Percentiles rank a stretch among this genome's conserved stretches.
These are phyloP conservation scores for Caenorhabditis remanei DNA, from an alignment of 1,140 invertebrate species.

Conservation along the genomic window DNA sequence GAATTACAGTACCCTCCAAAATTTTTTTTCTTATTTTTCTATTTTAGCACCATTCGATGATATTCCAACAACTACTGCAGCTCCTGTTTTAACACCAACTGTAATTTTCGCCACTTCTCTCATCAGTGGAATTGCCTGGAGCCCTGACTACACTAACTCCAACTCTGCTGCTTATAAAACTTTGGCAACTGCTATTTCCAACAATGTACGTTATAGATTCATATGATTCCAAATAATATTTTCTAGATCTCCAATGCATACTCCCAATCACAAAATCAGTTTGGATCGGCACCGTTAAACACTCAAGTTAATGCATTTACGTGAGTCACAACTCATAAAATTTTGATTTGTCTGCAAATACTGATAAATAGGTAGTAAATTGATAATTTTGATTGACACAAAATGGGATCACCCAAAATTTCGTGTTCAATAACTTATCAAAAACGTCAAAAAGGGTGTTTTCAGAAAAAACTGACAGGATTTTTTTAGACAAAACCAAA, in stretches of 20 bases:
- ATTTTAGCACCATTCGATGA: slow-evolving; percentile 18
- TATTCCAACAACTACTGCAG: background rate
- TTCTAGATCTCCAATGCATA: slow-evolving; percentile 27
- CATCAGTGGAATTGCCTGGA: background rate
- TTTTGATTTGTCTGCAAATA: background rate
- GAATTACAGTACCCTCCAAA: background rate
- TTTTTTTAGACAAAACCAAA: slow-evolving; percentile 20
- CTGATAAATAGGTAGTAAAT: background rate
- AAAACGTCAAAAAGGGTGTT: too few relatives aligned
- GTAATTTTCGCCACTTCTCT: slow-evolving; percentile 48
- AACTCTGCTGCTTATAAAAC: slow-evolving; percentile 46
- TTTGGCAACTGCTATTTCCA: background rate
- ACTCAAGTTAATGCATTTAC: slow-evolving; percentile 44
- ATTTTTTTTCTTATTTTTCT: too few relatives aligned
- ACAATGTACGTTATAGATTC: background rate
- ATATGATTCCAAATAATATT: background rate
- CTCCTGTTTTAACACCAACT: background rate
- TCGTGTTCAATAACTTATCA: too few relatives aligned
- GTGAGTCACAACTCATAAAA: slow-evolving; percentile 22
- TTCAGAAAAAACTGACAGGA: too few relatives aligned
- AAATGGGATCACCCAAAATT: too few relatives aligned
- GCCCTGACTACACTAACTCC: slow-evolving; percentile 1
- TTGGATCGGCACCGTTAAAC: background rate
- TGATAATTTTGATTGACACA: background rate
- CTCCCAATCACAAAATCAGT: background rate